Evolutionary conservation across 2,113 vertebrate species (phyloP).

Genomic region (Alligator sinensis): DNA sequence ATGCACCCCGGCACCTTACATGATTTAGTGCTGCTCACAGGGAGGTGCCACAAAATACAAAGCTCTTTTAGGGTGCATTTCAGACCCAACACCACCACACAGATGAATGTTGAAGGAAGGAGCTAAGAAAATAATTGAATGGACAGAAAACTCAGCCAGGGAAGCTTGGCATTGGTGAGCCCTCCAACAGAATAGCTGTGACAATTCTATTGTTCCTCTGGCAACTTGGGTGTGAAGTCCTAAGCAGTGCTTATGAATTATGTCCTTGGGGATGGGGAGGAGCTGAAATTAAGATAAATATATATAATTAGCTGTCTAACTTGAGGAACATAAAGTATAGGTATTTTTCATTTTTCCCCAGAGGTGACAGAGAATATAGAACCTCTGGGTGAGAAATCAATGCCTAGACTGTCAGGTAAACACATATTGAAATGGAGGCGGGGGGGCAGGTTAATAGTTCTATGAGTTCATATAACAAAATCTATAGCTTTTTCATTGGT

Average conservation of each 20-base stretch:
- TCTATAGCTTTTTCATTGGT: slow-evolving; percentile 60
- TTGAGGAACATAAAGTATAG: slow-evolving; percentile 49
- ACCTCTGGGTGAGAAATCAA: slow-evolving; percentile 57
- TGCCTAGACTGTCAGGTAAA: slow-evolving; percentile 62
- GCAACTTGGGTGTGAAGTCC: not conserved
- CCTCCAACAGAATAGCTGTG: not conserved
- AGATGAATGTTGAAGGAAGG: not conserved
- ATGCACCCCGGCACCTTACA: not conserved
- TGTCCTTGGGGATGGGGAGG: slow-evolving; percentile 52
- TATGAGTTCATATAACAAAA: slow-evolving; percentile 58
- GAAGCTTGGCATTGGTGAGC: not conserved
- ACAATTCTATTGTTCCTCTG: slow-evolving; percentile 24
- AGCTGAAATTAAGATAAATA: slow-evolving; percentile 67
- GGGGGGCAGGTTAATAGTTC: slow-evolving; percentile 57
- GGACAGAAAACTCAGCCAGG: not conserved
- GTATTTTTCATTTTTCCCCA: slow-evolving; percentile 59
- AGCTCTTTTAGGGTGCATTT: not conserved
- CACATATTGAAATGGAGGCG: slow-evolving; percentile 61
- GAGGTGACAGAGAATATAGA: slow-evolving; percentile 50
- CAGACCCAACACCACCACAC: not conserved
- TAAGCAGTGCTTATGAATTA: not conserved
- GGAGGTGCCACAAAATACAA: not conserved
- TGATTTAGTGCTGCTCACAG: not conserved
- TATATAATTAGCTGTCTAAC: slow-evolving; percentile 65
- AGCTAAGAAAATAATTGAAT: not conserved